Conservation (phyloP, 2,888 invertebrate genomes). For the Zhuqinia jingwanae region DNA sequence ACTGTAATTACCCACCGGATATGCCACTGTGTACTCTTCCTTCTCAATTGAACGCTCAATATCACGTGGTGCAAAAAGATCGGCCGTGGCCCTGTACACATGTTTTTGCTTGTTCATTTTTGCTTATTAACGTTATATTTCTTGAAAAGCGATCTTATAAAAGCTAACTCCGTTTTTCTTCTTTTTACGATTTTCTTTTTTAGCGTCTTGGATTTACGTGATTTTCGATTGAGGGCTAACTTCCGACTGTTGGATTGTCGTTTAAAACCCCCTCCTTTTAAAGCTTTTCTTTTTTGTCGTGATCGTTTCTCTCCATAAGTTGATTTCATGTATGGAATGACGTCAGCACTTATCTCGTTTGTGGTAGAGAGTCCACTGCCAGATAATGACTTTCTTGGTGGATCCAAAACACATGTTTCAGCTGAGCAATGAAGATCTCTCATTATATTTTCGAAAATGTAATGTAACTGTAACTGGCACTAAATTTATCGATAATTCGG, state of each 20-base stretch:
- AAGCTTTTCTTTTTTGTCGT: background rate
- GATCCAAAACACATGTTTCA: background rate
- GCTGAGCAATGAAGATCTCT: background rate
- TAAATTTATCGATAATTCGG: background rate
- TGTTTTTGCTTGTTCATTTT: no score
- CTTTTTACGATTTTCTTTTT: constrained; percentile 2
- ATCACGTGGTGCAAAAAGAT: background rate
- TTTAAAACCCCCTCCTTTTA: background rate
- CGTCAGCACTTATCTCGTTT: background rate
- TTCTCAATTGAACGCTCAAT: background rate
- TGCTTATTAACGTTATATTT: no score
- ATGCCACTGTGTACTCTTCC: background rate
- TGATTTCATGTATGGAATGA: background rate
- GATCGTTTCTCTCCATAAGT: background rate
- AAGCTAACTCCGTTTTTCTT: background rate
- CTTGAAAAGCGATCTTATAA: no score
- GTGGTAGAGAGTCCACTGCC: background rate
- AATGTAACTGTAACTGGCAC: background rate
- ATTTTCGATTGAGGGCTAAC: background rate
- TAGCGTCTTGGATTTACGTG: background rate
- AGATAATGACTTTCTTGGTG: background rate
- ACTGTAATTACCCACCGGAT: background rate
- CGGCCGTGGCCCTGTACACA: background rate
- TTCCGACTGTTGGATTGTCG: background rate
- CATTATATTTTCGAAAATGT: constrained; percentile 1